Percentiles rank a stretch among this genome's conserved stretches.
These are phyloP conservation scores for Arctia plantaginis DNA, from an alignment of 2,888 invertebrate genomes.

Conservation along the genomic window DNA sequence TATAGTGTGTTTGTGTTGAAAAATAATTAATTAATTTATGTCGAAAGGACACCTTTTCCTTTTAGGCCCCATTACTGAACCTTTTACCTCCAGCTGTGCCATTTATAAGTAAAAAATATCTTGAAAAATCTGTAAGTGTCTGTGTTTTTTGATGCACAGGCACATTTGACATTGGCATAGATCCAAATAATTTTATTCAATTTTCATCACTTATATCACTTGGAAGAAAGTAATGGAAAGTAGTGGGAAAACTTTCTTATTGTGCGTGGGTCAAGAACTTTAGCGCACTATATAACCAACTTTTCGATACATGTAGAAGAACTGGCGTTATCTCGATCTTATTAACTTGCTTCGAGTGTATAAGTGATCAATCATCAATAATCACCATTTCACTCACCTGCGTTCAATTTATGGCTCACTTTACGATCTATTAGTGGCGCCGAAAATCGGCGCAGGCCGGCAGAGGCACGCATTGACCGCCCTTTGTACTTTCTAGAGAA, in stretches of 20 bases:
- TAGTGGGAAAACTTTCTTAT: not conserved
- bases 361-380: not conserved
- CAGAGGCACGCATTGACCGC: too few species aligned
- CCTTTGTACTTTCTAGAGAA: too few species aligned
- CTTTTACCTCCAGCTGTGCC: too few species aligned
- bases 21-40: too few species aligned
- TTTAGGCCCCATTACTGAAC: too few species aligned
- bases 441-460: too few species aligned
- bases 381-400: not conserved
- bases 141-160: not conserved
- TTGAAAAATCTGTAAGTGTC: too few species aligned
- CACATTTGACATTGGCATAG: not conserved
- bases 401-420: not conserved
- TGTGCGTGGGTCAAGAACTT: not conserved
- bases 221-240: not conserved
- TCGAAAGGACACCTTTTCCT: too few species aligned
- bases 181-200: not conserved
- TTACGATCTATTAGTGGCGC: not conserved
- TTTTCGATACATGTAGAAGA: not conserved
- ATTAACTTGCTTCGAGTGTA: not conserved
- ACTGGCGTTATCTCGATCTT: not conserved
- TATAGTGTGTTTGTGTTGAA: too few species aligned
- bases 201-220: not conserved
- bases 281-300: not conserved
- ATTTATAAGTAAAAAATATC: too few species aligned